Conservation (phyloP, 2,113 vertebrate species). For the Phalacrocorax aristotelis region DNA sequence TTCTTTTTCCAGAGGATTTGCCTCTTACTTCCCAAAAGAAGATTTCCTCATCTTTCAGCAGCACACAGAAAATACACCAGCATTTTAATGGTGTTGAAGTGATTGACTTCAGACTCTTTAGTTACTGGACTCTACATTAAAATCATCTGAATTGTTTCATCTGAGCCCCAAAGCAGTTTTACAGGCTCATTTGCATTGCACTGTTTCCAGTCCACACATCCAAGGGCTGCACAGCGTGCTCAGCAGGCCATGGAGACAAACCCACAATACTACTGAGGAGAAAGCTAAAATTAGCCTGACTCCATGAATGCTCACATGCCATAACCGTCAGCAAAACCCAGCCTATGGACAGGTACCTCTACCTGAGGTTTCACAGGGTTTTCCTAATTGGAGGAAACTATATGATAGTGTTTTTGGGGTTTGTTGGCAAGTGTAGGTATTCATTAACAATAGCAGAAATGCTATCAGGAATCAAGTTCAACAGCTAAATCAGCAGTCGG, state of each 20-base stretch:
- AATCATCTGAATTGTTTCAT: not conserved
- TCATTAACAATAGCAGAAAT: not conserved
- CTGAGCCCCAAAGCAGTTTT: not conserved
- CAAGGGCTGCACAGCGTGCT: not conserved
- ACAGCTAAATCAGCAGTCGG: not conserved
- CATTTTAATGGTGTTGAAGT: not conserved
- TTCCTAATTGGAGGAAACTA: not conserved
- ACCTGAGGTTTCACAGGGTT: not conserved
- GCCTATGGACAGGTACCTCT: not conserved
- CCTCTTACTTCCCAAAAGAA: not conserved
- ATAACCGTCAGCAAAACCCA: not conserved
- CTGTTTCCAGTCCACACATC: not conserved
- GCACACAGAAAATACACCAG: not conserved
- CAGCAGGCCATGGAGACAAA: not conserved
- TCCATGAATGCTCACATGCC: not conserved
- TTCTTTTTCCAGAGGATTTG: not conserved
- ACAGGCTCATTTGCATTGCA: not conserved
- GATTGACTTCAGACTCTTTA: not conserved
- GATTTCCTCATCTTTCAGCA: not conserved
- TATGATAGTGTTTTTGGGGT: accelerated
- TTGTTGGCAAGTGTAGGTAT: not conserved
- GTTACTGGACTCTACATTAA: not conserved
- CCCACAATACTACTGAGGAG: not conserved
- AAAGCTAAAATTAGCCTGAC: not conserved
- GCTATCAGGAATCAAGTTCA: not conserved